phyloP scores from a whole-genome alignment of 2,888 invertebrate species.

The Amaurobius ferox region DNA sequence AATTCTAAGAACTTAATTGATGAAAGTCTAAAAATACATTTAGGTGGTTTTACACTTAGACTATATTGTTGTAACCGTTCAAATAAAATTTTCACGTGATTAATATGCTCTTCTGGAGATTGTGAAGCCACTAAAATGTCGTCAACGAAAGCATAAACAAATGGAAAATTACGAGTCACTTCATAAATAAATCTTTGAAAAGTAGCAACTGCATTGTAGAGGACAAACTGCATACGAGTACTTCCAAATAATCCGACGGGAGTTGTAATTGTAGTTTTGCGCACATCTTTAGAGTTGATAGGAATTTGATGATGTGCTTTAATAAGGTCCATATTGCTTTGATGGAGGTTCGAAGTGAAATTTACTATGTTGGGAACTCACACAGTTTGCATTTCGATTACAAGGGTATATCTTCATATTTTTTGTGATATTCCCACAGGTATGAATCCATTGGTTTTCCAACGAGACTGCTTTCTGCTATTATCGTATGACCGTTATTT shows the following conservation, averaged over 20 bases:
- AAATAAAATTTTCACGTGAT: neutral
- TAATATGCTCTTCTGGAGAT: neutral
- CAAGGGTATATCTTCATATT: no score
- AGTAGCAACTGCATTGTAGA: neutral
- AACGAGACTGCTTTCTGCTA: no score
- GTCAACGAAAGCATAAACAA: neutral
- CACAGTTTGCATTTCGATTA: no score
- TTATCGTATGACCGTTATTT: no score
- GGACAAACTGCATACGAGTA: neutral
- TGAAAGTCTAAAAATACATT: neutral
- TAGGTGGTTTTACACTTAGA: neutral
- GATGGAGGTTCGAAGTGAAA: no score
- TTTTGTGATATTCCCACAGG: no score
- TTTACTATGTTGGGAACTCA: no score
- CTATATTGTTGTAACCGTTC: neutral
- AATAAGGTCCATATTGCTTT: neutral
- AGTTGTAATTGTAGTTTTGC: constrained; percentile 46
- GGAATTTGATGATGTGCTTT: constrained; percentile 36
- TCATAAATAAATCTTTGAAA: constrained; percentile 16
- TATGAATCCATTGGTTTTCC: no score
- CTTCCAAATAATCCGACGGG: constrained; percentile 10
- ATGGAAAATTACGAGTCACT: neutral
- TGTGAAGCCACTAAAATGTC: neutral
- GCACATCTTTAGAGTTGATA: neutral
- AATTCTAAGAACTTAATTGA: neutral